A percentile compares a stretch with the other conserved stretches of the same genome.
Conservation (phyloP, 2,888 invertebrate species). For the Leptodirus hochenwartii region DNA sequence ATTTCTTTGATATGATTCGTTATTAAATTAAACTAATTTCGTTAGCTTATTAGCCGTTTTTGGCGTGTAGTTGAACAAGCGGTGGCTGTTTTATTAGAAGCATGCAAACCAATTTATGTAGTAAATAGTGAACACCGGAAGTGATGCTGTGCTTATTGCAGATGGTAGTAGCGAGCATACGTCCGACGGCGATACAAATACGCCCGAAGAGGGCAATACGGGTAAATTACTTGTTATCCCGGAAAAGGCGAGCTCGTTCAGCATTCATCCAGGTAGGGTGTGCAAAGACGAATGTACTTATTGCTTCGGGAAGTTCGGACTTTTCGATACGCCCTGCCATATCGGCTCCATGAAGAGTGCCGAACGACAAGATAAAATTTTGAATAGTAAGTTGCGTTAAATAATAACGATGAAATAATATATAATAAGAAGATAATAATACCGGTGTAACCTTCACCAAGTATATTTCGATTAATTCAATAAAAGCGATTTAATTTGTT, state of each 20-base stretch:
- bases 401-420: too few species aligned
- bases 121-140: too few species aligned
- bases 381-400: constrained; percentile 50
- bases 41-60: too few species aligned
- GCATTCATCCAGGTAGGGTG: constrained; percentile 64
- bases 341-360: constrained; percentile 70
- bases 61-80: too few species aligned
- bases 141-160: constrained; percentile 14
- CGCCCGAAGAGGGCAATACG: constrained; percentile 19
- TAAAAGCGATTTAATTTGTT: too few species aligned
- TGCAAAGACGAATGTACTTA: constrained; percentile 77
- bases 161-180: constrained; percentile 29
- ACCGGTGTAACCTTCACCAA: too few species aligned
- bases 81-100: too few species aligned
- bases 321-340: constrained; percentile 74
- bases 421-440: too few species aligned
- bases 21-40: too few species aligned
- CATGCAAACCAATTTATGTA: too few species aligned
- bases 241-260: constrained; percentile 75
- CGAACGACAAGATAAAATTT: constrained; percentile 64
- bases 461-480: too few species aligned
- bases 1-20: too few species aligned
- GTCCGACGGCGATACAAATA: constrained; percentile 24
- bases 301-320: constrained; percentile 73
- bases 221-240: constrained; percentile 55